Evolutionary conservation across 2,888 invertebrate species (phyloP), one percentile per base, ranked within the genome.

Genomic region (Odontomyia ornata): DNA sequence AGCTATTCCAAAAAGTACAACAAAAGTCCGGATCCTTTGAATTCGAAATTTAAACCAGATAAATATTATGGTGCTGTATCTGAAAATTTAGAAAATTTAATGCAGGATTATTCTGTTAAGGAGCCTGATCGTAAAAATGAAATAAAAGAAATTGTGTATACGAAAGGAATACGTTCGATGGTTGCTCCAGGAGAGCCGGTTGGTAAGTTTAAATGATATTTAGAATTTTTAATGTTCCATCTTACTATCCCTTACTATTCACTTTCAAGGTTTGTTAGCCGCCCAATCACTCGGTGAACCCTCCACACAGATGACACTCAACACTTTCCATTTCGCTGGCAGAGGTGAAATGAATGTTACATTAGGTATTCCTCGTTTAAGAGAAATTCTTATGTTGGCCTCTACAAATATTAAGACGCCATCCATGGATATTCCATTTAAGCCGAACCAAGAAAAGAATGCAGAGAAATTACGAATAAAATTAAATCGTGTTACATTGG

Each of bases 321-420:
- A 99, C 87, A 99, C 99, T 56, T 99, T 99, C 87, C 99, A 99
- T 85, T 99, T 99, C 86, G 99, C 99, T 82, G 99, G 99, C 84
- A 93, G 98, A 88, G 98, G 99, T 89, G 99, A 99, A 88, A 99
- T 99, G 98, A 99, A 99, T 89, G 99, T 99, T 0, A 99, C 99
- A 0, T 89, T 99, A n/a, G 99, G 99, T 89, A 99, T 99, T 82
- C 99, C 99, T 0, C 92, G 99, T 81, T 89, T 99, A 4, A 88
- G 98, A 81, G 99, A 99, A 90, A 97, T 99, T 81, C 88, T 99
- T 0, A 99, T 99, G 98, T 93, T 93, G 83, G 98, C 98, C 0
- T 94, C 96, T 0, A 91, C 91, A n/a, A 93, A 93, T 79, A 94
- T 98, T 13, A 96, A 96, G 86, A 99, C 99, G 0, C 99, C 99